A percentile compares a stretch with the other conserved stretches of the same genome.
Evolutionary conservation across 2,888 invertebrate species (phyloP).

Genomic region (Ophioninae sp.): DNA sequence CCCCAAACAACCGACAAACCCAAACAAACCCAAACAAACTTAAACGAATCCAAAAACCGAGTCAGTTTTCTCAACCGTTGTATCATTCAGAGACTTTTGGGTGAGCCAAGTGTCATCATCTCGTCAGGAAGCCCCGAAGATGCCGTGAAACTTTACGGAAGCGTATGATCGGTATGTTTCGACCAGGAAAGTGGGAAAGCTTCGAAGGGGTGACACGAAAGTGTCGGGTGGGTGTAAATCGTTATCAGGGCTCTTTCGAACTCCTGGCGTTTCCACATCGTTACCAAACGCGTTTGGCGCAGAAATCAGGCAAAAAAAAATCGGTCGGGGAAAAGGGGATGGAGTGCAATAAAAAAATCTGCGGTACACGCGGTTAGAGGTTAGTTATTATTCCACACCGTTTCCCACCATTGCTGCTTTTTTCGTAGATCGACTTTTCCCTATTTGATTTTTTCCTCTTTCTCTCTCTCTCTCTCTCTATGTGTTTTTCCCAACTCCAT

Average conservation of each 20-base stretch:
- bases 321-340: neutral
- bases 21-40: too few species aligned
- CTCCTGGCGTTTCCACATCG: conserved; percentile 40
- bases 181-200: conserved; percentile 3
- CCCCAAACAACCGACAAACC: too few species aligned
- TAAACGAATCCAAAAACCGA: too few species aligned
- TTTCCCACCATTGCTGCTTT: conserved; percentile 17
- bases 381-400: conserved; percentile 54
- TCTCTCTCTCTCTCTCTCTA: conserved; percentile 10
- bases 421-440: conserved; percentile 53
- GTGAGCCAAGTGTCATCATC: too few species aligned
- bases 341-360: neutral
- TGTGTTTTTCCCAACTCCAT: conserved; percentile 37
- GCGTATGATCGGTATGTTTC: neutral
- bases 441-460: conserved; percentile 23
- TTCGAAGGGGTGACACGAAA: conserved; percentile 19
- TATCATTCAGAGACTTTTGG: too few species aligned
- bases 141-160: too few species aligned
- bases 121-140: too few species aligned
- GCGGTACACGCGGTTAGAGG: conserved; percentile 49
- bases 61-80: too few species aligned
- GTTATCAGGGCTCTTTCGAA: conserved; percentile 43
- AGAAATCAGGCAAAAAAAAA: conserved; percentile 38
- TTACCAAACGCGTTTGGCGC: conserved; percentile 16
- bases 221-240: conserved; percentile 11